Conservation (phyloP, 1,140 invertebrate genomes). For the Nephotettix cincticeps region DNA sequence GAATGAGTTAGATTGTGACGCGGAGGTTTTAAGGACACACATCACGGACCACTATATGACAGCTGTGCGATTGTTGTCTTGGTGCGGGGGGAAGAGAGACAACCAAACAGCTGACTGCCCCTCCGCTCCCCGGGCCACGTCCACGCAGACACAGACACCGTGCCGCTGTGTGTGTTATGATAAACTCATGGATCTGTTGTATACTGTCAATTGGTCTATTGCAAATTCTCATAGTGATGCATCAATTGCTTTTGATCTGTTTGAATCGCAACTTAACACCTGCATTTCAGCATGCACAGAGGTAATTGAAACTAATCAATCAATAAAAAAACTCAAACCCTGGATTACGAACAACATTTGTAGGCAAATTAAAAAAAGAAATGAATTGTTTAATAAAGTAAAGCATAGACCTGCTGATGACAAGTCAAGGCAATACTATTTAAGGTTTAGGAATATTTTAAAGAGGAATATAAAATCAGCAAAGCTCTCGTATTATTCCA, state of each 20-base stretch:
- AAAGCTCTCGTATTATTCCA: no score
- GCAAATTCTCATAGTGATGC: not conserved
- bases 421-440: not conserved
- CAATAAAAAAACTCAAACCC: no score
- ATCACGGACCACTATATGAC: not conserved
- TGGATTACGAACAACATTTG: no score
- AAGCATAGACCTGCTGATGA: no score
- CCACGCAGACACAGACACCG: not conserved
- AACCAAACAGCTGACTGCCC: not conserved
- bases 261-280: no score
- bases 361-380: not conserved
- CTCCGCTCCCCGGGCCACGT: not conserved
- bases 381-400: no score
- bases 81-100: not conserved
- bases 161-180: not conserved
- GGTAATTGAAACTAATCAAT: no score
- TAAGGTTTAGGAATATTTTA: not conserved
- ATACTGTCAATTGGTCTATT: no score
- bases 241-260: no score
- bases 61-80: no score
- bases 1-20: not conserved
- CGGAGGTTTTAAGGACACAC: not conserved
- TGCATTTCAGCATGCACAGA: no score
- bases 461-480: no score
- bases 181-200: not conserved